Evolutionary conservation across 2,113 vertebrate species (phyloP), one percentile per base, ranked within the genome.

Genomic region (Carassius auratus): DNA sequence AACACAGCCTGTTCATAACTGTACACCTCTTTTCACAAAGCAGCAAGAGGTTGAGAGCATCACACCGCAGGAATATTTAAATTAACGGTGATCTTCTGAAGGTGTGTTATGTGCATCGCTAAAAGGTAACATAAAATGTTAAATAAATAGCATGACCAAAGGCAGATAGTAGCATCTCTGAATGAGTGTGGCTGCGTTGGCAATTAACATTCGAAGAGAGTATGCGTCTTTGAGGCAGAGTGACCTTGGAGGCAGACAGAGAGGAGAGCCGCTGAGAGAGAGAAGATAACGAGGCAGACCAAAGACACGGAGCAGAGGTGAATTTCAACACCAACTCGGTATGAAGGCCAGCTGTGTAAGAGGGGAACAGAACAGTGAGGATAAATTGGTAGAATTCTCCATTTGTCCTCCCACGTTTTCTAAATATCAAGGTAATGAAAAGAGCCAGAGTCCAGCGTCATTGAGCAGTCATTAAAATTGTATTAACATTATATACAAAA

Each of bases 171-270:
- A 57, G 21, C 76, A 23, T 59, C 36, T 33, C 55, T 38, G 15
- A 86, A 88, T 42, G 73, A 83, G 68, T 73, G 73, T 82, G 83
- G 52, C 71, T 17, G 66, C 38, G 78, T 85, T 75, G 38, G 81
- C 86, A 89, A 89, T 89, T 89, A 89, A 84, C 84, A 89, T 87
- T 87, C 83, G 83, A 74, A 82, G 55, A 77, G 83, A 84, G 87
- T 78, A 38, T 68, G 66, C 23, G 45, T 85, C 83, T 87, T 83
- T 87, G 55, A 85, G 85, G 71, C 83, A 78, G 74, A 45, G 83
- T 87, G 83, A 89, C 88, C 88, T 89, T 89, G 88, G 79, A 89
- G 85, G 66, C 85, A 87, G 83, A 87, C 86, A 85, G 85, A 42
- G 83, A 85, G 55, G 36, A 26, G 57, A 88, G 76, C 77, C 38